These are phyloP conservation scores for Tetraodon nigroviridis DNA, from an alignment of 2,113 vertebrate genomes.

Conservation along the genomic window DNA sequence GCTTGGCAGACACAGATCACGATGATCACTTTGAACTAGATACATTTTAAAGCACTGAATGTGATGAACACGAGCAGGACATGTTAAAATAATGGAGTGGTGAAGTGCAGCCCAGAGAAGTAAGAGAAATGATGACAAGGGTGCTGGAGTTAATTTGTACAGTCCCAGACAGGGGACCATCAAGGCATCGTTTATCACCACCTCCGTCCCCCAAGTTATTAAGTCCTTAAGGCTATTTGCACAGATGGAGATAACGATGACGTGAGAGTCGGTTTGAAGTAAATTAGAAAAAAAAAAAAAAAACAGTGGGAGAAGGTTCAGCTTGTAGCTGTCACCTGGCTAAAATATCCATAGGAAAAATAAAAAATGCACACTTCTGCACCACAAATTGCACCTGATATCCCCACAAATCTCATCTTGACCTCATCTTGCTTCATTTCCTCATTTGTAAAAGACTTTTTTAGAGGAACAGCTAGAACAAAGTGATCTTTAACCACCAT, in stretches of 20 bases:
- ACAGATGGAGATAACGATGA: conserved; percentile 39
- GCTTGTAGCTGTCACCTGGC: conserved; percentile 22
- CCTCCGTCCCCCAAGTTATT: conserved; percentile 51
- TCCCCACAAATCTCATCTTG: not conserved
- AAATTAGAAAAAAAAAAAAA: conserved; percentile 59
- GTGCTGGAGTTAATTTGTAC: conserved; percentile 43
- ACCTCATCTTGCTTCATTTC: too few relatives aligned
- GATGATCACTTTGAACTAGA: conserved; percentile 1
- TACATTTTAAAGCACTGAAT: conserved; percentile 24
- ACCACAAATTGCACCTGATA: not conserved
- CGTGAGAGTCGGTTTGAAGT: conserved; percentile 42
- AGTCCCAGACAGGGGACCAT: conserved; percentile 31
- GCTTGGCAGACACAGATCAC: not conserved
- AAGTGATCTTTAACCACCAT: too few relatives aligned
- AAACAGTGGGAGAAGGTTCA: conserved; percentile 31
- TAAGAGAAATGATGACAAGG: conserved; percentile 22
- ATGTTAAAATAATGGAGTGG: conserved; percentile 19
- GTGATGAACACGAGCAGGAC: conserved; percentile 15
- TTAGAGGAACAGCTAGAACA: too few relatives aligned
- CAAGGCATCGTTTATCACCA: conserved; percentile 44
- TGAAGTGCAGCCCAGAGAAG: conserved; percentile 9
- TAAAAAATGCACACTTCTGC: not conserved
- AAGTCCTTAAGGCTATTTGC: conserved; percentile 39
- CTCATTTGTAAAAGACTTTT: too few relatives aligned
- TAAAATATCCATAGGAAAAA: not conserved